Percentiles rank a stretch among this genome's conserved stretches.
phyloP scores from a whole-genome alignment of 2,113 vertebrate genomes.

The Podarcis cretensis region DNA sequence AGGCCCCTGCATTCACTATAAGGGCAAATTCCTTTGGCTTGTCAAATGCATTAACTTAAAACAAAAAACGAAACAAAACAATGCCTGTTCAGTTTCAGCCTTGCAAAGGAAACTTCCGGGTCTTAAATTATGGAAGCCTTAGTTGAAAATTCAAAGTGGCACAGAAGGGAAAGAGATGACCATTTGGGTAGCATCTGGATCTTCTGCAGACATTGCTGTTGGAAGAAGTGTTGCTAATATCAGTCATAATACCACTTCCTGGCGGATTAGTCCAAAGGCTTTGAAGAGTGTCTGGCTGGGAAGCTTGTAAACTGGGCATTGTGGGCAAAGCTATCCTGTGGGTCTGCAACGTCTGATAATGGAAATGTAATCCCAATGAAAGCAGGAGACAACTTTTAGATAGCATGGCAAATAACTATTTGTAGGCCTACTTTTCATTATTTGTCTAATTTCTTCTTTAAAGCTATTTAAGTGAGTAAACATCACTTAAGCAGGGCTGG shows the following conservation, averaged over 20 bases:
- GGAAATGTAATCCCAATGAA: neutral
- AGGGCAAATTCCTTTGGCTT: neutral
- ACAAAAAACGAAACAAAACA: neutral
- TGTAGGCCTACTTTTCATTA: neutral
- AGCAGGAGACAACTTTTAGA: neutral
- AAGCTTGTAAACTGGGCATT: neutral
- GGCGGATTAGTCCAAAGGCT: neutral
- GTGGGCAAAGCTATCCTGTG: neutral
- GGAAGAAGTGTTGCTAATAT: neutral
- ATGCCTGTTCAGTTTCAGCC: neutral
- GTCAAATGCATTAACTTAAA: neutral
- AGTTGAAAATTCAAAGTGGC: neutral
- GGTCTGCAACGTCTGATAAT: neutral
- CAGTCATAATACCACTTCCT: neutral
- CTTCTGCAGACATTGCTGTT: no score
- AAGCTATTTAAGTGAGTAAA: neutral
- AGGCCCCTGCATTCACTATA: neutral
- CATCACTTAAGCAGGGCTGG: neutral
- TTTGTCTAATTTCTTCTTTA: neutral
- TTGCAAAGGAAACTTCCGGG: neutral
- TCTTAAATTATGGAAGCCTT: neutral
- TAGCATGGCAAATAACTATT: neutral
- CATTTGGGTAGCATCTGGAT: neutral
- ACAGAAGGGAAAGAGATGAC: neutral
- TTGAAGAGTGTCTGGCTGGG: neutral